Base-by-base conservation (phyloP, 2,113 vertebrate species). In the Sapayoa aenigma region DNA sequence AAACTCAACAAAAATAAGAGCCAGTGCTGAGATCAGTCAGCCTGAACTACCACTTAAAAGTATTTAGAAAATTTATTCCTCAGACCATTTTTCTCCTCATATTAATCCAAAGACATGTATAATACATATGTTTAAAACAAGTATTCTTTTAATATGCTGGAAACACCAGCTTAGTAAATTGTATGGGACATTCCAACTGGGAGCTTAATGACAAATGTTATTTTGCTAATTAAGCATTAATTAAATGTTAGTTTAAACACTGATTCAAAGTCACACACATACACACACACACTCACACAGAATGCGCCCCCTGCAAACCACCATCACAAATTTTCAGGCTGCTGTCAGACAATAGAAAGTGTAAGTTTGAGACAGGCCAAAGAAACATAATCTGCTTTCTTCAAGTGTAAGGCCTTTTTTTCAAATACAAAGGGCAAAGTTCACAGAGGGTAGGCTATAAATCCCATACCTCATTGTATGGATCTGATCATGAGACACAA, bases 381-480 rank as follows among this genome's bases (percentile, higher is more conserved):
- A 78, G 44, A 7, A 63, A 75, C 44, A 41, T 22, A 52, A 37
- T 73, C 41, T 22, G 24, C 41, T 14, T 84, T 85, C 15, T 56
- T 3, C 9, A 35, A 20, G 10, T 20, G 5, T 65, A 52, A 41
- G 3, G 1, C 0, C 6, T n/a, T 79, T 74, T 82, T 2, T 31
- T 62, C 11, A 69, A 90, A 60, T 60, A n/a, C 7, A 28, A 76
- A 65, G 13, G 20, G 7, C 7, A 68, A 69, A 82, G 7, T 6
- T 83, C n/a, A 76, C 3, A 75, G 14, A 56, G 9, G 6, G 11
- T 44, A 72, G 22, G 18, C 23, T 63, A 37, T n/a, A 79, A 82
- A 69, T 53, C 6, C 35, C 28, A 11, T 55, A 30, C 20, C 9
- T 73, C 11, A 46, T 59, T 74, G 90, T 53, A 71, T 52, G 5